These are phyloP conservation scores for Drosophila dunni DNA, from an alignment of 1,140 invertebrate species.

Conservation along the genomic window DNA sequence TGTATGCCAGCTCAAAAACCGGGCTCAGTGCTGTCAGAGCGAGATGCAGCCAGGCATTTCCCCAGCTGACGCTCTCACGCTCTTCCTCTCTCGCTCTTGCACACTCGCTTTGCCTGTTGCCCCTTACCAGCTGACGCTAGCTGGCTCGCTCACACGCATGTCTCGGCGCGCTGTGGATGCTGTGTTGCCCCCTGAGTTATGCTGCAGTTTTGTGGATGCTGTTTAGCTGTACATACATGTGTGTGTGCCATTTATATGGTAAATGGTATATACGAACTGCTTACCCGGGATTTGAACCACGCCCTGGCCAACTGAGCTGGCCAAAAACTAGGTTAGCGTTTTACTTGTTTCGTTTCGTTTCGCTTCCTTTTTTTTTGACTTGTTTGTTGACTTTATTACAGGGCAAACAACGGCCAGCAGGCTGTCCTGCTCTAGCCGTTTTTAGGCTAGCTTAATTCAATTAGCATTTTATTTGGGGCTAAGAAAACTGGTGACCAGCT, in stretches of 20 bases:
- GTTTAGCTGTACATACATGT: slow-evolving; percentile 38
- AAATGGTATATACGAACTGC: slow-evolving; percentile 39
- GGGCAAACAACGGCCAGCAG: neutral
- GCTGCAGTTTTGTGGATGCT: slow-evolving; percentile 66
- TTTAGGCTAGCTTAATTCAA: slow-evolving; percentile 48
- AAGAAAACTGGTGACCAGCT: neutral
- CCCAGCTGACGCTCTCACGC: slow-evolving; percentile 19
- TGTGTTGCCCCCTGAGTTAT: slow-evolving; percentile 54
- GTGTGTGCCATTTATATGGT: slow-evolving; percentile 26
- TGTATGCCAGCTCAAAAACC: slow-evolving; percentile 18
- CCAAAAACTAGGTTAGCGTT: slow-evolving; percentile 41
- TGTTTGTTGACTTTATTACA: slow-evolving; percentile 15
- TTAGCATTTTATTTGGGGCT: slow-evolving; percentile 52
- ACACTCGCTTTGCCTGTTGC: neutral
- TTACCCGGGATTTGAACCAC: slow-evolving; percentile 81
- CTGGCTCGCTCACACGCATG: slow-evolving; percentile 10
- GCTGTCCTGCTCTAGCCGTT: neutral
- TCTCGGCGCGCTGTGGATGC: slow-evolving; percentile 49
- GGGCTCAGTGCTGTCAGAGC: slow-evolving; percentile 5
- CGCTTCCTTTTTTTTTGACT: neutral
- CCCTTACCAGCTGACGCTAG: neutral
- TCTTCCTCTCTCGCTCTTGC: neutral
- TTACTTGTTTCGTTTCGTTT: slow-evolving; percentile 4
- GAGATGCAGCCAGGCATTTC: slow-evolving; percentile 27
- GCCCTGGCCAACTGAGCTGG: slow-evolving; percentile 70